A percentile compares a stretch with the other conserved stretches of the same genome.
These are phyloP conservation scores for Neodon shergylaensis DNA, from an alignment of 2,113 vertebrate species.

Conservation along the genomic window DNA sequence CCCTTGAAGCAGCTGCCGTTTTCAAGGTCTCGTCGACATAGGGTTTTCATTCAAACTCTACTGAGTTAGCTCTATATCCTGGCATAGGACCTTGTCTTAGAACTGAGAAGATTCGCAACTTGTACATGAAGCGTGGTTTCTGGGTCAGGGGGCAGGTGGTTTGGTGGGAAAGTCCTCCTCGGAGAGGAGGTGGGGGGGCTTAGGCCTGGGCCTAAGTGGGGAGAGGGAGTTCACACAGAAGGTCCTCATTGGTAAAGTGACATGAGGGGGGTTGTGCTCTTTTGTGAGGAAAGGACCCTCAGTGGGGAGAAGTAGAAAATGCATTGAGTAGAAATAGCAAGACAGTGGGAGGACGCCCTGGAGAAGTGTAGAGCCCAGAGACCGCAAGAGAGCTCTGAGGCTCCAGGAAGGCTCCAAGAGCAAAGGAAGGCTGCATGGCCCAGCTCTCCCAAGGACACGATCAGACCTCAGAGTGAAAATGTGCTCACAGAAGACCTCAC, in stretches of 20 bases:
- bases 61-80: not conserved
- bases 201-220: not conserved
- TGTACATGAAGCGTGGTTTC: not conserved
- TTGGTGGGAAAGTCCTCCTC: not conserved
- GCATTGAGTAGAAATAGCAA: fast-evolving
- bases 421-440: not conserved
- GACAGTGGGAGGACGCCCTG: fast-evolving
- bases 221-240: not conserved
- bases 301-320: not conserved
- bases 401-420: too few relatives aligned
- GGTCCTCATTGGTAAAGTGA: not conserved
- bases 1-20: not conserved
- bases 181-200: fast-evolving
- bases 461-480: not conserved
- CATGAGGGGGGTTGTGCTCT: not conserved
- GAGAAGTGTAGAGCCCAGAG: not conserved
- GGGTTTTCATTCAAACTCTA: not conserved
- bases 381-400: not conserved
- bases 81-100: not conserved
- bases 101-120: not conserved
- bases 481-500: not conserved
- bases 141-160: not conserved
- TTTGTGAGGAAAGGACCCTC: not conserved
- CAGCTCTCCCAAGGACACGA: fast-evolving
- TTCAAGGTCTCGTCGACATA: not conserved